Conservation (phyloP, 2,888 invertebrate species). For the Phoenoteleia sp. region DNA sequence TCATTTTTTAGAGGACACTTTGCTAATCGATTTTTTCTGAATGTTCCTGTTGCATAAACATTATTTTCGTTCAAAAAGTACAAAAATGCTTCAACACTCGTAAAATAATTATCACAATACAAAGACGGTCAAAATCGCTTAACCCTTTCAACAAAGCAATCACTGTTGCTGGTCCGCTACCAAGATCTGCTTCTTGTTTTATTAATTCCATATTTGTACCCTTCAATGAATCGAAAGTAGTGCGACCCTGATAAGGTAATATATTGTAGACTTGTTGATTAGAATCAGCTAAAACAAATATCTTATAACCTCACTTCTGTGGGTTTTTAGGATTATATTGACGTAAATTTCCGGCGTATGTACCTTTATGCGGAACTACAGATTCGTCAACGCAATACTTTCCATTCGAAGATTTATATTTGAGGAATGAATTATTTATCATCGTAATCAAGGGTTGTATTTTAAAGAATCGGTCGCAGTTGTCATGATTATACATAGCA, state of each 20-base stretch:
- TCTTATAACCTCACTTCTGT: slow-evolving; percentile 69
- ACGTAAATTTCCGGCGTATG: slow-evolving; percentile 61
- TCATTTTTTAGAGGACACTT: slow-evolving; percentile 3
- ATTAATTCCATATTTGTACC: slow-evolving; percentile 34
- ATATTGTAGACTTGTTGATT: slow-evolving; percentile 56
- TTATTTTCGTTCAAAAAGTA: slow-evolving; percentile 42
- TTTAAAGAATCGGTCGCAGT: slow-evolving; percentile 78
- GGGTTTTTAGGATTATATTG: slow-evolving; percentile 68
- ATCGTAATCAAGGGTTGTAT: slow-evolving; percentile 77
- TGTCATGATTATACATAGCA: slow-evolving; percentile 39
- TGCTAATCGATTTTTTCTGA: slow-evolving; percentile 73
- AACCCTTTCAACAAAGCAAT: background rate
- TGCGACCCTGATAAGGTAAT: slow-evolving; percentile 43
- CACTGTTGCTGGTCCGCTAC: background rate
- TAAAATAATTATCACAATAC: slow-evolving; percentile 76
- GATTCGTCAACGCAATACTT: slow-evolving; percentile 77
- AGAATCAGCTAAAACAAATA: slow-evolving; percentile 63
- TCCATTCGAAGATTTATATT: slow-evolving; percentile 13
- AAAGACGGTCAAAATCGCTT: slow-evolving; percentile 32
- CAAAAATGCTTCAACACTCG: slow-evolving; percentile 48
- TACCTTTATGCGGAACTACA: slow-evolving; percentile 74
- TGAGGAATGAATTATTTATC: slow-evolving; percentile 51
- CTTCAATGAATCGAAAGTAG: slow-evolving; percentile 50
- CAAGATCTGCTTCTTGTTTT: slow-evolving; percentile 37
- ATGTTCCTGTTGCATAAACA: slow-evolving; percentile 39